These are phyloP conservation scores for Zapornia atra DNA, from an alignment of 2,113 vertebrate genomes.

Conservation along the genomic window DNA sequence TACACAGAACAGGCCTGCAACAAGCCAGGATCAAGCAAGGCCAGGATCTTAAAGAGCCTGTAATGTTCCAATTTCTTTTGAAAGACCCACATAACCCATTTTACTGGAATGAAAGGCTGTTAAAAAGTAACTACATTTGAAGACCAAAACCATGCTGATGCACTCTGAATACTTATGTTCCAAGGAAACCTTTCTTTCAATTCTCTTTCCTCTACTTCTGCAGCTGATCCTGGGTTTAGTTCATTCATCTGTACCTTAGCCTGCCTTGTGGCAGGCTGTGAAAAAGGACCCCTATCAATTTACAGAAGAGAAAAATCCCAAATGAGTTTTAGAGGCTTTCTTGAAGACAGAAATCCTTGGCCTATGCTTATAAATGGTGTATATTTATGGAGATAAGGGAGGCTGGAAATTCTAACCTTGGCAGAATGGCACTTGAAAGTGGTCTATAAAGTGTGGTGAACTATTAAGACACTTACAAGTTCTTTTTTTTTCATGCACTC, in stretches of 20 bases:
- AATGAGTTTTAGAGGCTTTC: not conserved
- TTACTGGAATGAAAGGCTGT: not conserved
- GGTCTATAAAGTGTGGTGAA: not conserved
- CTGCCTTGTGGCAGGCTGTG: not conserved
- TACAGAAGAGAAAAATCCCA: not conserved
- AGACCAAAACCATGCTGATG: not conserved
- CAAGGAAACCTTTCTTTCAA: not conserved
- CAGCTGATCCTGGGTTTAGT: not conserved
- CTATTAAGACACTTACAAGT: slow-evolving; percentile 84
- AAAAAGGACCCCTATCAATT: not conserved
- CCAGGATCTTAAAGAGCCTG: not conserved
- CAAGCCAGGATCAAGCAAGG: not conserved
- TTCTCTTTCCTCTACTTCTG: not conserved
- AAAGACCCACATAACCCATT: not conserved
- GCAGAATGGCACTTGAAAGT: not conserved
- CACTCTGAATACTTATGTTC: not conserved
- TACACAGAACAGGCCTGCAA: not conserved
- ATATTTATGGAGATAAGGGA: not conserved
- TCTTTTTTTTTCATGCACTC: slow-evolving; percentile 99
- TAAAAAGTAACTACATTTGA: not conserved
- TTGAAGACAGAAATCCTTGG: not conserved
- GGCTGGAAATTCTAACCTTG: not conserved
- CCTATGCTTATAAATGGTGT: not conserved
- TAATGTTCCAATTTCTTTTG: not conserved
- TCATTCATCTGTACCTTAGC: not conserved